phyloP scores from a whole-genome alignment of 64 coral and sea anemone genomes.

The Montipora capricornis region DNA sequence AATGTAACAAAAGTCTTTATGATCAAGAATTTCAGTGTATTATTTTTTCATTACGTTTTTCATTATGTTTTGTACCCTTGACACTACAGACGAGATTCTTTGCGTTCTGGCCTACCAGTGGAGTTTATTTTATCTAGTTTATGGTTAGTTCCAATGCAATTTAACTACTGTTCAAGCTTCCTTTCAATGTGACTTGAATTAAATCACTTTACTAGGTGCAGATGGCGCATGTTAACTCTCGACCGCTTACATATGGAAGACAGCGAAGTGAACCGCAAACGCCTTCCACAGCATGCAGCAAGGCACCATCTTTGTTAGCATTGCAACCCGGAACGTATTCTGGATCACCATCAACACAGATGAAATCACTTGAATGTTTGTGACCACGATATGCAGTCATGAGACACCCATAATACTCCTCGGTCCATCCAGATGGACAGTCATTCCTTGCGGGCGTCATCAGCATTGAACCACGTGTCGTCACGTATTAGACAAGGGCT shows the following conservation, averaged over 20 bases:
- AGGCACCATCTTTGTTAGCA: constrained; percentile 10
- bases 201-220: constrained; percentile 2
- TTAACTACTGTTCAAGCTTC: not conserved
- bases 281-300: constrained; percentile 43
- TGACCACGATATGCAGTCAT: constrained; percentile 19
- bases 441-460: constrained; percentile 69
- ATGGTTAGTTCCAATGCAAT: not conserved
- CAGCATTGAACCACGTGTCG: constrained; percentile 21
- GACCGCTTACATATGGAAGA: not conserved
- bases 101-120: not conserved
- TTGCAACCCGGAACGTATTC: constrained; percentile 17
- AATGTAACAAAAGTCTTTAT: no score
- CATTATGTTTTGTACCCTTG: no score
- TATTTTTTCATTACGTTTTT: no score
- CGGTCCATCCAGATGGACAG: constrained; percentile 59
- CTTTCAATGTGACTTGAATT: not conserved
- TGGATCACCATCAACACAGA: constrained; percentile 56
- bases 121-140: not conserved
- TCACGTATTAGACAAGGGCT: constrained; percentile 30
- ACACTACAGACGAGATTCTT: no score
- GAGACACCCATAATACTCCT: constrained; percentile 54
- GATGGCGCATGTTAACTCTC: constrained; percentile 47
- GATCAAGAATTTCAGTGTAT: no score
- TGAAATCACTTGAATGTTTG: constrained; percentile 21
- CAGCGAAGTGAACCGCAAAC: constrained; percentile 25